Percentiles rank a stretch among this genome's conserved stretches.
phyloP scores from a whole-genome alignment of 2,113 vertebrate species.

The Anser cygnoides region DNA sequence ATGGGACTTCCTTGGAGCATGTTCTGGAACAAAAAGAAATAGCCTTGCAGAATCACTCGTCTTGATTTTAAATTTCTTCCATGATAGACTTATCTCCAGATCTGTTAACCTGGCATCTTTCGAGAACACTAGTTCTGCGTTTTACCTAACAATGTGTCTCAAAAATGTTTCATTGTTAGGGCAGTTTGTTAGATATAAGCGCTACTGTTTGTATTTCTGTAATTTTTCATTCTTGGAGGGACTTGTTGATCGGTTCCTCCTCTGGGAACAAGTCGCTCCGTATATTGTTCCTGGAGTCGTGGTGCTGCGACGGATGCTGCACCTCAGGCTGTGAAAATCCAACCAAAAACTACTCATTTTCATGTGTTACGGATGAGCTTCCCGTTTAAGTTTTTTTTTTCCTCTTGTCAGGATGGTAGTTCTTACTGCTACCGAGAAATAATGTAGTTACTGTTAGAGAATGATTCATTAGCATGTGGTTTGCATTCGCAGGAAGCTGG shows the following conservation, averaged over 20 bases:
- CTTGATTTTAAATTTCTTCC: background rate
- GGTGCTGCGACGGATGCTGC: background rate
- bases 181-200: background rate
- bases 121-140: background rate
- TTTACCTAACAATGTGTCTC: background rate
- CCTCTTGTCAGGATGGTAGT: background rate
- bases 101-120: conserved; percentile 1
- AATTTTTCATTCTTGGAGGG: background rate
- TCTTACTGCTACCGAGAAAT: conserved; percentile 6
- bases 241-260: background rate
- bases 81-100: background rate
- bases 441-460: conserved; percentile 6
- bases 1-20: background rate
- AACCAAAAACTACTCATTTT: background rate
- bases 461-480: conserved; percentile 49
- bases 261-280: background rate
- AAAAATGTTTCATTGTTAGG: background rate
- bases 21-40: background rate
- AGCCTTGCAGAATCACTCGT: background rate
- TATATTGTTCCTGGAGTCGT: background rate
- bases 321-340: conserved; percentile 8
- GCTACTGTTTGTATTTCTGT: background rate
- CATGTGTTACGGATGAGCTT: background rate
- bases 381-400: background rate
- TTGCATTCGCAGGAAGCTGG: conserved; percentile 41